Base-by-base conservation (phyloP, 2,113 vertebrate species). In the Neoarius graeffei region DNA sequence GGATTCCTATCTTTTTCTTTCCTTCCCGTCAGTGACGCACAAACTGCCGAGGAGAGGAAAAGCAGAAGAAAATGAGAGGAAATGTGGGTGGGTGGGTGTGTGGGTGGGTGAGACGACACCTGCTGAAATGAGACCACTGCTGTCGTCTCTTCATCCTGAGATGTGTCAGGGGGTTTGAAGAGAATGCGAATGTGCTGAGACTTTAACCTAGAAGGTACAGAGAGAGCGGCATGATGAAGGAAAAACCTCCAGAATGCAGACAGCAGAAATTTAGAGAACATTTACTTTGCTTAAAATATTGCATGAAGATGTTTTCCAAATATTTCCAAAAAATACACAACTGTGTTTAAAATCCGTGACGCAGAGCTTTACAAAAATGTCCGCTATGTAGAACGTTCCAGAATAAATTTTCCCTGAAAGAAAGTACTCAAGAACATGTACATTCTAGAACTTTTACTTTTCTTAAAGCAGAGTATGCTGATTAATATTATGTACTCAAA, bases 21-120 rank as follows among this genome's bases (percentile, higher is more conserved):
- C 50, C 66, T 69, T 35, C 17, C 50, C 23, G 19, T 85, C 50
- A 56, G 83, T 84, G 48, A 84, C 25, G 52, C 82, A 30, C 17
- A 1, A 15, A 52, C 50, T 23, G n/a, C 54, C 11, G 19, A 35
- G 50, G 66, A 56, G 23, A 30, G 66, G 20, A 56, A 56, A 19
- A 48, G 80, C 8, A 81, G 56, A 60, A 81, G 80, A 60, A 57
- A 81, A 35, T 20, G 57, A 25, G 83, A 56, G 67, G 83, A 85
- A 73, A 71, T 71, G 52, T 56, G 42, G 42, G 66, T 69, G 83
- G 57, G 83, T 56, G 83, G 66, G 83, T 73, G 66, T 35, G 66
- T 69, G 83, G 57, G 83, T 57, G 83, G 66, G 83, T 73, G 67
- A 85, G 66, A 85, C 5, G 27, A 85, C 66, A 73, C 66, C 83